Conservation (phyloP, 2,113 vertebrate species). For the Amblyornis subalaris region DNA sequence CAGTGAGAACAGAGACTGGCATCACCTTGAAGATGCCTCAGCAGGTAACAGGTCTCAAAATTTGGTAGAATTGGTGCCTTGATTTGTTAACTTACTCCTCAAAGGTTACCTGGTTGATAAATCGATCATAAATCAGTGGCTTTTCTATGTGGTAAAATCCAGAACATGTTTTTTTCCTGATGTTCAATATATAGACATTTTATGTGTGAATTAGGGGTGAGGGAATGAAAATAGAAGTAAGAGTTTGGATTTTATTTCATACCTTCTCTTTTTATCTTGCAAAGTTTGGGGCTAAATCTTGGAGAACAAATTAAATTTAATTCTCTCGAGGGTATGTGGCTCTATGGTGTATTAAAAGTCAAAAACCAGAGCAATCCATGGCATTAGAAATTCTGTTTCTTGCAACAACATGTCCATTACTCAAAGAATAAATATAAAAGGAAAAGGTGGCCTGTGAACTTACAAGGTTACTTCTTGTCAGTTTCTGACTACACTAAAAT, state of each 20-base stretch:
- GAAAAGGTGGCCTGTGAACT: neutral
- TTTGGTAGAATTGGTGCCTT: neutral
- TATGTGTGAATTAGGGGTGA: neutral
- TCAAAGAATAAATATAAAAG: neutral
- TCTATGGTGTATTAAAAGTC: neutral
- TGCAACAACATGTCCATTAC: neutral
- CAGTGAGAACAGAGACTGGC: conserved; percentile 95
- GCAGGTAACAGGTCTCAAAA: conserved; percentile 77
- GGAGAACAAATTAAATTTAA: neutral
- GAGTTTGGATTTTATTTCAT: neutral
- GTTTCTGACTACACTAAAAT: neutral
- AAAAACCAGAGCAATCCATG: neutral
- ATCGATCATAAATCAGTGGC: neutral
- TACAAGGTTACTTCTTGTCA: neutral
- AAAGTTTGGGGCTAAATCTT: neutral
- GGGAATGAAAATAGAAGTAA: neutral
- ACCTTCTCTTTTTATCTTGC: neutral
- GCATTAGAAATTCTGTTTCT: neutral
- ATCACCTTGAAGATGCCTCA: conserved; percentile 95
- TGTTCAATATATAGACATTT: neutral
- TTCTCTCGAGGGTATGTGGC: neutral
- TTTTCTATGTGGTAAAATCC: neutral
- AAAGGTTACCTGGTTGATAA: neutral
- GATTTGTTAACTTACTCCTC: neutral
- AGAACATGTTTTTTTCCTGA: neutral